Conservation (phyloP, 2,888 invertebrate genomes). For the Hedychridium roseum region DNA sequence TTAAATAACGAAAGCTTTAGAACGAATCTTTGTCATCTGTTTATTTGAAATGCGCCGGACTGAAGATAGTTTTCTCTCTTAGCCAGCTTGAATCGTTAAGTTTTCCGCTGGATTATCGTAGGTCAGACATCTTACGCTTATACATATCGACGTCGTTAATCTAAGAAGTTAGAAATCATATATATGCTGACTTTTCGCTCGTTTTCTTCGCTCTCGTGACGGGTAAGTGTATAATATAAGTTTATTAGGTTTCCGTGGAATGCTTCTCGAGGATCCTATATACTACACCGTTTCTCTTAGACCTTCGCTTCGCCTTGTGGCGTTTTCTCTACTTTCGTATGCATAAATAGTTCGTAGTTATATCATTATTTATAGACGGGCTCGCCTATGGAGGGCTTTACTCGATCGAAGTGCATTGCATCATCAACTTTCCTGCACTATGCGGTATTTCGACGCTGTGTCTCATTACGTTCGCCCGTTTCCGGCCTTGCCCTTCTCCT, state of each 20-base stretch:
- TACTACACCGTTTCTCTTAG: conserved; percentile 21
- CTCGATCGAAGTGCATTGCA: too few species aligned
- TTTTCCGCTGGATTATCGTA: conserved; percentile 23
- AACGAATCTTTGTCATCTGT: not conserved
- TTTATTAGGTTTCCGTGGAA: conserved; percentile 1
- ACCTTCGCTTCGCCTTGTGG: conserved; percentile 18
- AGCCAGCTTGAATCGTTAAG: conserved; percentile 33
- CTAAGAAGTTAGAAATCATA: conserved; percentile 39
- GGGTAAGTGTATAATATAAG: conserved; percentile 9
- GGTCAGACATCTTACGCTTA: conserved; percentile 36
- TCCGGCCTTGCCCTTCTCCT: too few species aligned
- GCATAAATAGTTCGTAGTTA: conserved; percentile 52
- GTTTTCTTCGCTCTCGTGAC: conserved; percentile 5
- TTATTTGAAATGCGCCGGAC: not conserved
- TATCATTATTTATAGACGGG: conserved; percentile 54
- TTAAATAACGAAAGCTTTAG: not conserved
- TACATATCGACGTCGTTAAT: conserved; percentile 39
- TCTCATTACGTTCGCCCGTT: too few species aligned
- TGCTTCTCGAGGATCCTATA: not conserved
- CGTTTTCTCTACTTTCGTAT: conserved; percentile 37
- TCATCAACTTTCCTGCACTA: too few species aligned
- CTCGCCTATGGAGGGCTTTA: too few species aligned
- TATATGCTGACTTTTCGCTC: conserved; percentile 4
- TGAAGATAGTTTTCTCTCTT: conserved; percentile 32
- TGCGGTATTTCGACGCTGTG: too few species aligned